phyloP scores from a whole-genome alignment of 2,113 vertebrate species.

The Opisthocomus hoazin region DNA sequence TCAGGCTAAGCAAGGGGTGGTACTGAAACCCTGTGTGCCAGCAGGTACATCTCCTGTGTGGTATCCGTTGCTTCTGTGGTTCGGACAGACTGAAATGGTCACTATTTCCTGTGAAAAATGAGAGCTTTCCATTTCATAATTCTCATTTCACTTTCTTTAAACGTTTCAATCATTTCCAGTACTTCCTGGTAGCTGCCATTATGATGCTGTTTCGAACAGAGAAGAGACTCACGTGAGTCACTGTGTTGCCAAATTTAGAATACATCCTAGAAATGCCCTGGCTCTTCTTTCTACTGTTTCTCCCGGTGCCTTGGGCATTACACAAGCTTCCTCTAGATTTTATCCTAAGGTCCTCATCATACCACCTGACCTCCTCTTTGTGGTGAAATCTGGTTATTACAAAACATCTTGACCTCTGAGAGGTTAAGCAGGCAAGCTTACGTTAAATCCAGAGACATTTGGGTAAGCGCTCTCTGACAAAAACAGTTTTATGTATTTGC shows the following conservation, averaged over 20 bases:
- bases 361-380: background rate
- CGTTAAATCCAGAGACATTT: background rate
- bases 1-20: background rate
- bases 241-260: background rate
- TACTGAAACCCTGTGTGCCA: background rate
- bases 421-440: constrained; percentile 24
- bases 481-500: background rate
- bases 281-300: background rate
- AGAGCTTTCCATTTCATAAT: background rate
- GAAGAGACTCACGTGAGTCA: background rate
- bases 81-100: background rate
- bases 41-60: background rate
- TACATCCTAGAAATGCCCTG: background rate
- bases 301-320: background rate
- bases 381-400: background rate
- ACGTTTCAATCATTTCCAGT: background rate
- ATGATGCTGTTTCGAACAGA: background rate
- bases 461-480: background rate
- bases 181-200: background rate
- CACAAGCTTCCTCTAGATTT: background rate
- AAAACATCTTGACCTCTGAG: background rate
- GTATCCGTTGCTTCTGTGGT: background rate
- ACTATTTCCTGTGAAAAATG: background rate
- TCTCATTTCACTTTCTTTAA: constrained; percentile 12
- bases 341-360: background rate